Evolutionary conservation across 2,888 invertebrate genomes (phyloP), one percentile per base, ranked within the genome.

Genomic region (Tricholauxania praeusta): DNA sequence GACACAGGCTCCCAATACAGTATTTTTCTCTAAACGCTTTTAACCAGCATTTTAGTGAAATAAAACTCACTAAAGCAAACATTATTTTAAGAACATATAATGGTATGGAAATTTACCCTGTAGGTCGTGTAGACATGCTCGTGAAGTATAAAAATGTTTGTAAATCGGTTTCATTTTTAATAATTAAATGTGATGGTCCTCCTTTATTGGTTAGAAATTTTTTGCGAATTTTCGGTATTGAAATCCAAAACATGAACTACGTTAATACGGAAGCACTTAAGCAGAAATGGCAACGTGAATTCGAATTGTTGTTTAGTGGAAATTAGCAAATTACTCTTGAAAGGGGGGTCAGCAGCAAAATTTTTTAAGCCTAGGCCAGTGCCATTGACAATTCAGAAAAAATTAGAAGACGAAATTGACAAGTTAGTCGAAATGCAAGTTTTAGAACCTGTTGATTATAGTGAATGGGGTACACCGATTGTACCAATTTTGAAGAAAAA

Each of bases 401-500:
- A n/a, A n/a, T n/a, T n/a, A n/a, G n/a, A n/a, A n/a, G n/a, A n/a
- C n/a, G n/a, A n/a, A n/a, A n/a, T n/a, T n/a, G 74, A 72, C 51
- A 68, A 72, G 12, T 65, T 76, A 12, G 75, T 76, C 3, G 52
- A 55, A 28, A 19, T 72, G 12, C 47, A 49, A 39, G 70, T 78
- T 12, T 72, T 78, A 22, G 51, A 73, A 32, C 75, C 72, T 10
- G 76, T 77, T 12, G 60, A 76, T 7, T 75, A 59, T 57, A 69
- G 65, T 28, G 74, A 77, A 14, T 84, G 83, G 83, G 83, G 76
- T 12, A 82, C 82, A 15, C 85, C 85, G 0, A 79, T 86, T 7
- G 85, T 85, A 7, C 81, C 83, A 2, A 79, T 86, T 1, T 69
- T 82, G 3, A 86, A 86, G 75, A 78, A 74, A 12, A 78, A 84